Evolutionary conservation across 2,888 invertebrate genomes (phyloP).

Genomic region (Penaeus monodon): DNA sequence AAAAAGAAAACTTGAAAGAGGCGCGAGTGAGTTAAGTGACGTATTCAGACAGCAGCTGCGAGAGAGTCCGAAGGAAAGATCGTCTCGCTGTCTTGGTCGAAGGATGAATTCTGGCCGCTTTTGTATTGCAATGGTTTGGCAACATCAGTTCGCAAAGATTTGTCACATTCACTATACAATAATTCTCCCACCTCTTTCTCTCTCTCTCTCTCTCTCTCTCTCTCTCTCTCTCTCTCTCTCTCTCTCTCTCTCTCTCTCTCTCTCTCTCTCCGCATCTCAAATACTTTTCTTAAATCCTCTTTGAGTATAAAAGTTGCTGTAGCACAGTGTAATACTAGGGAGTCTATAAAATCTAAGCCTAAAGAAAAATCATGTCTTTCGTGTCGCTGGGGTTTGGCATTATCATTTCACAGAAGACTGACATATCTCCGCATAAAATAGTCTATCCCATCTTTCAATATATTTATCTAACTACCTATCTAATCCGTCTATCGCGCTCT

Average conservation of each 20-base stretch:
- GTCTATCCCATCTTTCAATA: too few species aligned
- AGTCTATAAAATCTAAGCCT: too few species aligned
- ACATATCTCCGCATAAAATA: too few species aligned
- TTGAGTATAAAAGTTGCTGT: too few species aligned
- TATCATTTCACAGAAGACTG: too few species aligned
- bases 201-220: neutral
- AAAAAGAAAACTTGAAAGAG: constrained; percentile 37
- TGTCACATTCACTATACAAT: neutral
- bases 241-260: constrained; percentile 4
- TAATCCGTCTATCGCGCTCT: too few species aligned
- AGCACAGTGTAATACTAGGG: too few species aligned
- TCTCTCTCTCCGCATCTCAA: neutral
- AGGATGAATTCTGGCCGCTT: neutral
- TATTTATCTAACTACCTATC: too few species aligned
- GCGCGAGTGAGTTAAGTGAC: constrained; percentile 30
- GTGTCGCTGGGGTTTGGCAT: too few species aligned
- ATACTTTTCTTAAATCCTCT: too few species aligned
- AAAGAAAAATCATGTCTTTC: too few species aligned
- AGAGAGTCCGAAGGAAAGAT: constrained; percentile 6
- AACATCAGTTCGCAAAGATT: neutral
- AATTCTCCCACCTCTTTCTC: neutral
- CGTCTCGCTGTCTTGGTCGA: constrained; percentile 10
- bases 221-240: neutral
- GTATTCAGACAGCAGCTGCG: constrained; percentile 20
- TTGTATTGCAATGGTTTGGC: neutral